These are phyloP conservation scores for Scomberomorus guttatus DNA, from an alignment of 2,797 vertebrate species.

Conservation along the genomic window DNA sequence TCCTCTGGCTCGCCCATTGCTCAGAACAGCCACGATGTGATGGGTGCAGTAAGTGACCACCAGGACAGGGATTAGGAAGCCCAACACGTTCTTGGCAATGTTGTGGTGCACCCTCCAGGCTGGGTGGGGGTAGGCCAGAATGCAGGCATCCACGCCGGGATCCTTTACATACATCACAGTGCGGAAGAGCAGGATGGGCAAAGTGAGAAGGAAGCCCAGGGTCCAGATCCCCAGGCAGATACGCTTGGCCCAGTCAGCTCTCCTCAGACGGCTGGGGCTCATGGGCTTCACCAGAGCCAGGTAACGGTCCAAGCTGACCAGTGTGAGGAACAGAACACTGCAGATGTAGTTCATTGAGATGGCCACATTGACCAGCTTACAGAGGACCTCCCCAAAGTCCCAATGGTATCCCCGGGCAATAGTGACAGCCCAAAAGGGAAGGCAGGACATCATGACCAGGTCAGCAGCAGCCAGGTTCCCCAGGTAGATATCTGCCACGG, in stretches of 20 bases:
- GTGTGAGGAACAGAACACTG: constrained; percentile 89
- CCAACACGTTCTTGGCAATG: constrained; percentile 82
- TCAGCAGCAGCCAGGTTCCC: constrained; percentile 90
- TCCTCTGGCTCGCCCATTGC: constrained; percentile 69
- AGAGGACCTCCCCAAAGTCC: constrained; percentile 88
- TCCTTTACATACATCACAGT: constrained; percentile 12
- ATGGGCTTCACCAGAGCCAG: constrained; percentile 91
- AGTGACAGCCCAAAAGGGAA: constrained; percentile 92
- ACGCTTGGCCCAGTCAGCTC: constrained; percentile 83
- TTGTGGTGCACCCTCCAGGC: constrained; percentile 84
- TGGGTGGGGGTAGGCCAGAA: constrained; percentile 77
- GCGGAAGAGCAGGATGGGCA: constrained; percentile 87
- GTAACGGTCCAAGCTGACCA: constrained; percentile 92
- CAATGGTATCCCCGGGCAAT: constrained; percentile 85
- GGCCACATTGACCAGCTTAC: constrained; percentile 85
- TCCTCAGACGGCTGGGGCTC: constrained; percentile 84
- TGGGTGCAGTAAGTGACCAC: constrained; percentile 84
- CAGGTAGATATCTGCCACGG: constrained; percentile 91
- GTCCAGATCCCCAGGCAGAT: constrained; percentile 88
- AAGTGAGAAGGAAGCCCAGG: constrained; percentile 82
- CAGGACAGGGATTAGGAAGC: constrained; percentile 86
- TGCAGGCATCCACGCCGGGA: constrained; percentile 78
- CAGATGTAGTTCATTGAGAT: constrained; percentile 88
- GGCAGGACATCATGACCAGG: constrained; percentile 84
- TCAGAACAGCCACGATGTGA: constrained; percentile 83